Base-by-base conservation (phyloP, 2,797 vertebrate genomes). In the Ptychadena robeensis region DNA sequence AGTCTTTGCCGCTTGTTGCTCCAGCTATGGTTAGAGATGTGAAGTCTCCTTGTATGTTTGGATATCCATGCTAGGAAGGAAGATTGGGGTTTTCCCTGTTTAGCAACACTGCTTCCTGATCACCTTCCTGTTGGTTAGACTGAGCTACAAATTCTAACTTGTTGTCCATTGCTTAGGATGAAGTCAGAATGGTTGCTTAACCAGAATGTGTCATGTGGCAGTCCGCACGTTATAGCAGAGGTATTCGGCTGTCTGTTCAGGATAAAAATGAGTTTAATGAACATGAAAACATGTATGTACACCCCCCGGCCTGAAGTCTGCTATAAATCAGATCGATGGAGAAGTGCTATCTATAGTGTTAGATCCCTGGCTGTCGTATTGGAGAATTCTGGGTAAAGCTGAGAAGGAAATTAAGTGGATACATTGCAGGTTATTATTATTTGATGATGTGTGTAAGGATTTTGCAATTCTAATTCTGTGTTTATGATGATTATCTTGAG, bases 401-500 rank as follows among this genome's bases (percentile, higher is more conserved):
- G 15, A n/a, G n/a, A 2, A 4, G 1, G 6, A 66, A 48, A 22
- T 77, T 28, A 48, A 8, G 32, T 28, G 30, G 65, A 34, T 48
- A 48, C 12, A 25, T 77, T 37, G 63, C 18, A 40, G 73, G 35
- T 7, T 44, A n/a, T 65, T 44, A n/a, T 65, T 66, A 76, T 30
- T 64, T 37, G 25, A 25, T 40, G 59, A 64, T 80, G n/a, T 35
- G 25, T 53, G 67, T 25, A 57, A 27, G 57, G 12, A 40, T 40
- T 34, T 37, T 66, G 69, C 70, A 73, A 14, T 73, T 61, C 32
- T 82, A 75, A 75, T 75, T n/a, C 72, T 67, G 40, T 30, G 44
- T 32, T 74, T 67, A n/a, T 40, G 71, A 25, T 67, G 22, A 68
- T 73, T 81, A 48, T 66, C 79, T 81, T 61, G 32, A 63, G 57